Evolutionary conservation across 2,888 invertebrate genomes (phyloP).

Genomic region (Sympetrum striolatum): DNA sequence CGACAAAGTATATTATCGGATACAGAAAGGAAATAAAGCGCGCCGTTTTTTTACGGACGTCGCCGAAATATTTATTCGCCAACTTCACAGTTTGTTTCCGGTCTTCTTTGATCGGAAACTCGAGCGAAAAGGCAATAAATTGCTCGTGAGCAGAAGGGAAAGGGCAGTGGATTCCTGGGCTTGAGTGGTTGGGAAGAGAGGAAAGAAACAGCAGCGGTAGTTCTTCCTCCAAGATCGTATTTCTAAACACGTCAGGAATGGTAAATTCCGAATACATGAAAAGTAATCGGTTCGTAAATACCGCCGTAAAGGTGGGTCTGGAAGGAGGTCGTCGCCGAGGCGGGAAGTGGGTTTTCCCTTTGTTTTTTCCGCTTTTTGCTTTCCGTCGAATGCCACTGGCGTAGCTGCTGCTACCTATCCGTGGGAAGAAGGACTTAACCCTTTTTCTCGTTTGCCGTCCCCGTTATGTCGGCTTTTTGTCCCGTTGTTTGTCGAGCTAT

Average conservation of each 20-base stretch:
- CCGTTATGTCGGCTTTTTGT: not conserved
- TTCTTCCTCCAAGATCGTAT: not conserved
- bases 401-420: not conserved
- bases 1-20: not conserved
- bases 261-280: not conserved
- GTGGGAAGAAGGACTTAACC: not conserved
- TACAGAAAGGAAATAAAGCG: not conserved
- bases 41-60: not conserved
- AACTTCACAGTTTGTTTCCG: not conserved
- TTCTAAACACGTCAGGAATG: not conserved
- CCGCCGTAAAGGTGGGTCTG: not conserved
- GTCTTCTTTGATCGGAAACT: not conserved
- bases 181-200: not conserved
- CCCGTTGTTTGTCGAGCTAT: not conserved
- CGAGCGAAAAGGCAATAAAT: not conserved
- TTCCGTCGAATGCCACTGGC: not conserved
- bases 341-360: not conserved
- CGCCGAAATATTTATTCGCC: not conserved
- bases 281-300: not conserved
- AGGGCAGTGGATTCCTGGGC: not conserved
- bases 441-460: not conserved
- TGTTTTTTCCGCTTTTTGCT: not conserved
- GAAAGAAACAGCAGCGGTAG: not conserved
- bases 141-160: not conserved
- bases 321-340: not conserved